A percentile compares a stretch with the other conserved stretches of the same genome.
Evolutionary conservation across 2,888 invertebrate genomes (phyloP).

Genomic region (Andrena chrysosceles): DNA sequence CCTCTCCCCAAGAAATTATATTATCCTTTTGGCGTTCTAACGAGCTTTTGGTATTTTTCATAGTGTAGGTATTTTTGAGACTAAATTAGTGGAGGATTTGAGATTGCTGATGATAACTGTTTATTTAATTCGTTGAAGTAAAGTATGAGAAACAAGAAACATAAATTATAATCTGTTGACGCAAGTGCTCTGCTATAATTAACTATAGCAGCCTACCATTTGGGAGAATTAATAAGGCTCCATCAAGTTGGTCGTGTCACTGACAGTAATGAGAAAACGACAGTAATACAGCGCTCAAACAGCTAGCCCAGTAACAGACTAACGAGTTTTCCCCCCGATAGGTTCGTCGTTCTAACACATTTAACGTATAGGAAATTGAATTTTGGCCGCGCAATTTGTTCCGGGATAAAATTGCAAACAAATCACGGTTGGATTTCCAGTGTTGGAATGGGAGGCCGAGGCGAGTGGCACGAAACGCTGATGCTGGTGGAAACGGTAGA

Average conservation of each 20-base stretch:
- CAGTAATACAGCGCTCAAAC: too few species aligned
- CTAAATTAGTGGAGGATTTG: too few species aligned
- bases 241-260: too few species aligned
- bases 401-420: slow-evolving; percentile 75
- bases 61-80: too few species aligned
- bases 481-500: slow-evolving; percentile 19
- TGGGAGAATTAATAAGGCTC: too few species aligned
- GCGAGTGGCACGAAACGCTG: neutral
- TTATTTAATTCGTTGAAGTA: too few species aligned
- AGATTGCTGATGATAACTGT: too few species aligned
- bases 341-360: slow-evolving; percentile 56
- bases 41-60: neutral
- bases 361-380: slow-evolving; percentile 73
- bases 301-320: slow-evolving; percentile 16
- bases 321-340: slow-evolving; percentile 54
- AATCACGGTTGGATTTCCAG: slow-evolving; percentile 73
- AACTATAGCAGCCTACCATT: too few species aligned
- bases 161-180: too few species aligned
- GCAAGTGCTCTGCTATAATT: too few species aligned
- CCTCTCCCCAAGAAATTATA: neutral
- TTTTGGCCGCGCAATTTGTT: slow-evolving; percentile 62
- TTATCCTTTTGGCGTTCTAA: neutral
- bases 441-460: slow-evolving; percentile 37
- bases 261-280: too few species aligned
- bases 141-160: too few species aligned